Base-by-base conservation (phyloP, 2,888 invertebrate species). In the Harpalus rufipes region DNA sequence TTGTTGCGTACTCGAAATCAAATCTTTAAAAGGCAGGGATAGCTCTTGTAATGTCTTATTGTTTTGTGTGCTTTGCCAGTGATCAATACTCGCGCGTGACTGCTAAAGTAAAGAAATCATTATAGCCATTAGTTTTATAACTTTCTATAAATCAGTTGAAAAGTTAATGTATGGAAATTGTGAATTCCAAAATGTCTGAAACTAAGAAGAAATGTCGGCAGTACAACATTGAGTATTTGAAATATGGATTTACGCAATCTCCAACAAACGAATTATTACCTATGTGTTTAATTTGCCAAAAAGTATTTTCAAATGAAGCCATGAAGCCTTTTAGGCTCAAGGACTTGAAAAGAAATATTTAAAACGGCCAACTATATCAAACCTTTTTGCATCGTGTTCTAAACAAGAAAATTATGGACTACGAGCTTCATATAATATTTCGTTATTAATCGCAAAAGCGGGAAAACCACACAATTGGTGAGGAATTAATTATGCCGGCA, bases 221-320 rank as follows among this genome's bases (percentile, higher is more conserved):
- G 39, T 32, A 41, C 85, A 86, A 32, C 81, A 85, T 63, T 82
- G 81, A 74, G 82, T 86, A 85, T 85, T 41, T 85, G 3, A 85
- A 86, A 86, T 86, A 76, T 14, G 85, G 85, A 84, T 85, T 85
- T 39, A 78, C 65, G n/a, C 25, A 83, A 44, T 10, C 5, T 51
- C n/a, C 51, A 7, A 51, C 76, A 56, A 51, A 76, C 18, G 1
- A 16, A 78, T 65, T 68, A 18, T 85, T 32, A 39, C 85, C 85
- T 25, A 56, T 85, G 81, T 85, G 85, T 18, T 76, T 85, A 41
- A 58, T 87, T 65, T 88, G 88, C 72, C 86, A 86, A 18, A 87
- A 87, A 86, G 84, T 84, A 58, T 88, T 87, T 76, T 86, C 87
- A 63, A 86, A 87, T 76, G 88, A 88, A 85, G 82, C 86, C 18